phyloP scores from a whole-genome alignment of 1,140 invertebrate genomes.

The Anthonomus grandis region DNA sequence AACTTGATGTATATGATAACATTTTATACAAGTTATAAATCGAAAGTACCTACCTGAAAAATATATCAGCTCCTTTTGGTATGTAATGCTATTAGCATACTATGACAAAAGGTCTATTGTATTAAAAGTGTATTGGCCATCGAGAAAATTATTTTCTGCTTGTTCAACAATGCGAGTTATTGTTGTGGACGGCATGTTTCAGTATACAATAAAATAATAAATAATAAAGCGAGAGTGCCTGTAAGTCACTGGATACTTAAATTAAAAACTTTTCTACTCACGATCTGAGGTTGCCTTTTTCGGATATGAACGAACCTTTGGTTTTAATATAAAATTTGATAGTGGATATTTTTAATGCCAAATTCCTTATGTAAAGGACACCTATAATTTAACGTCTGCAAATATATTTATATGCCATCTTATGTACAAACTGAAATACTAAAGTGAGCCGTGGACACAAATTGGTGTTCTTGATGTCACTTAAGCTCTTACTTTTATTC shows the following conservation, averaged over 20 bases:
- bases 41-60: too few species aligned
- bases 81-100: slow-evolving; percentile 32
- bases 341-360: too few species aligned
- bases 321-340: not conserved
- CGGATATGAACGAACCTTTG: slow-evolving; percentile 4
- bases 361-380: too few species aligned
- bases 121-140: slow-evolving; percentile 42
- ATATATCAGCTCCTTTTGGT: not conserved
- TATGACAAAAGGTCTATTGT: slow-evolving; percentile 42
- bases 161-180: slow-evolving; percentile 40
- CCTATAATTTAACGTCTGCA: too few species aligned
- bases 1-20: too few species aligned
- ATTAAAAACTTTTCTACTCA: slow-evolving; percentile 31
- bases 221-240: slow-evolving; percentile 30
- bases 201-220: slow-evolving; percentile 42
- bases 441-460: not conserved
- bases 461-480: slow-evolving; percentile 24
- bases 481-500: slow-evolving; percentile 7
- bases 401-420: too few species aligned
- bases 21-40: too few species aligned
- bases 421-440: not conserved
- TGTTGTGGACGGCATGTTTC: slow-evolving; percentile 36
- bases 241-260: slow-evolving; percentile 28
- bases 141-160: slow-evolving; percentile 42
- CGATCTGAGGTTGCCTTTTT: slow-evolving; percentile 23